A percentile compares a stretch with the other conserved stretches of the same genome.
Conservation (phyloP, 2,113 vertebrate species). For the Chloebia gouldiae region DNA sequence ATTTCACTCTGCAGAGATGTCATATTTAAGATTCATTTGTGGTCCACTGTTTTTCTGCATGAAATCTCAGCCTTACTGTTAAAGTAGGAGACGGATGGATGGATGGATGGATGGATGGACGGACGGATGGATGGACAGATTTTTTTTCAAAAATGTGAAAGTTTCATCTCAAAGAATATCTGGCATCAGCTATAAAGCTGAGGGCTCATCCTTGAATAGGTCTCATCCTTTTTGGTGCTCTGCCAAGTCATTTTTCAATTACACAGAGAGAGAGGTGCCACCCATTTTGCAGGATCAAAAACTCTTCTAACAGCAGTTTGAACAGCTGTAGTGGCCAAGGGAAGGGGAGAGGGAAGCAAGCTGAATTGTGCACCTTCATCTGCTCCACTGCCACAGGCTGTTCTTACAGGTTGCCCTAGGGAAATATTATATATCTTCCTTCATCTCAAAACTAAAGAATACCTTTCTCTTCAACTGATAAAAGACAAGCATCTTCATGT, state of each 20-base stretch:
- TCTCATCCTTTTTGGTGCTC: neutral
- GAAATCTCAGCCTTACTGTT: neutral
- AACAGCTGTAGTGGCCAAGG: neutral
- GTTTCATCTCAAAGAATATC: neutral
- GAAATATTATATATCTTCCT: neutral
- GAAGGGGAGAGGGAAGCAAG: neutral
- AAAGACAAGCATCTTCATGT: neutral
- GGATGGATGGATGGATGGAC: neutral
- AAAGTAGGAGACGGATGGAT: neutral
- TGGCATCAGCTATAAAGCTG: neutral
- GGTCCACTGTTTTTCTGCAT: neutral
- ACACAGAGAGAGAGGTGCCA: neutral
- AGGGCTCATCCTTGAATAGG: neutral
- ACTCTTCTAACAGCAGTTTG: neutral
- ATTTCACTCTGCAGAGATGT: neutral
- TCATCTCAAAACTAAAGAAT: neutral
- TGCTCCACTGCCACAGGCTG: neutral
- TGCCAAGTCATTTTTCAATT: neutral
- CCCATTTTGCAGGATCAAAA: accelerated
- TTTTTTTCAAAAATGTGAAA: neutral
- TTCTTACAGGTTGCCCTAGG: neutral
- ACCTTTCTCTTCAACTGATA: neutral
- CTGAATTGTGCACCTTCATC: neutral
- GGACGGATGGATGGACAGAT: neutral
- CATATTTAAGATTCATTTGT: neutral